These are phyloP conservation scores for Erythrolamprus reginae DNA, from an alignment of 2,113 vertebrate genomes.

Conservation along the genomic window DNA sequence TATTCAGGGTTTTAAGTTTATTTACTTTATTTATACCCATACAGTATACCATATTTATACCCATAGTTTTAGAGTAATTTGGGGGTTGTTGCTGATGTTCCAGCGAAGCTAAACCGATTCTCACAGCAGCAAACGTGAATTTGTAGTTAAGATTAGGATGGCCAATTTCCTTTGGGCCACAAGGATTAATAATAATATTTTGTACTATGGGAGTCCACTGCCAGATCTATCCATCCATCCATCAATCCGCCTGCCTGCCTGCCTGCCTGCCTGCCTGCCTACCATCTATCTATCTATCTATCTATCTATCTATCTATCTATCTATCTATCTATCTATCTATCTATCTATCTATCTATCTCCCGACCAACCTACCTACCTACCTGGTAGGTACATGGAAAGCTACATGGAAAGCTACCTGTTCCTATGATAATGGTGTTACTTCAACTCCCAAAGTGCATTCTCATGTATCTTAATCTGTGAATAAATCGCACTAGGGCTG, in stretches of 20 bases:
- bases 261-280: too few relatives aligned
- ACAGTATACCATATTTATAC: too few relatives aligned
- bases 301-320: too few relatives aligned
- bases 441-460: background rate
- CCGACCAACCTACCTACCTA: too few relatives aligned
- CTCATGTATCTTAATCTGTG: background rate
- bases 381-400: too few relatives aligned
- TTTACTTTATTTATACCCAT: too few relatives aligned
- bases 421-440: conserved; percentile 24
- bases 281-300: too few relatives aligned
- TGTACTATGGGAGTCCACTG: background rate
- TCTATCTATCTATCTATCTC: too few relatives aligned
- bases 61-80: background rate
- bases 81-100: background rate
- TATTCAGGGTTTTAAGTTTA: too few relatives aligned
- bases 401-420: conserved; percentile 29
- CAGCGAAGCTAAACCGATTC: background rate
- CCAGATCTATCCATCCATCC: too few relatives aligned
- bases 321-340: too few relatives aligned
- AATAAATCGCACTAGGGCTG: background rate
- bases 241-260: too few relatives aligned
- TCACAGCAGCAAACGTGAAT: background rate
- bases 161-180: background rate
- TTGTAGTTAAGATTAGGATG: background rate
- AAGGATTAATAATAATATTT: background rate